Base-by-base conservation (phyloP, 1,140 invertebrate species). In the Drosophila trapezifrons region DNA sequence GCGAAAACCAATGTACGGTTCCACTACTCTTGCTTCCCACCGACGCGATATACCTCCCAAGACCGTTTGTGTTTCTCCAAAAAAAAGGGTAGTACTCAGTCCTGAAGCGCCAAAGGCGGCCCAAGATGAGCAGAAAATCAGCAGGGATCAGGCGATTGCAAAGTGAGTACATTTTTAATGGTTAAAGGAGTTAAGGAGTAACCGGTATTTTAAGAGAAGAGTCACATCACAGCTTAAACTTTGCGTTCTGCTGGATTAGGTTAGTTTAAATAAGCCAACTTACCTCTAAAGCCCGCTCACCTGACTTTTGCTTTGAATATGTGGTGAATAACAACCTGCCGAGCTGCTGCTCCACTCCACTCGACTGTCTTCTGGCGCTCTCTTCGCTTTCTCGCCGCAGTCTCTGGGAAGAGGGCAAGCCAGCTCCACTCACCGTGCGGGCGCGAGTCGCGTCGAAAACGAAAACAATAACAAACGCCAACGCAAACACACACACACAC, bases 401-500 rank as follows among this genome's bases (percentile, higher is more conserved):
- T 63, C 40, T 56, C 35, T 60, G 49, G 49, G 70, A 46, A 52
- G 20, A 52, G 17, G 43, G 32, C 42, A 18, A 55, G 27, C 18
- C 4, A 40, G 54, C 29, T 69, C 58, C 54, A 51, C 63, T 66
- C 43, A 5, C 17, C 17, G 25, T 15, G 43, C 43, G 63, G 37
- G 29, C 18, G 38, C 55, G 38, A 43, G 10, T 51, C 60, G 35
- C 45, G 45, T 9, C 27, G 65, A 67, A 67, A 65, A 63, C 51
- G 49, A 75, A 75, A 75, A 75, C 70, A 73, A 75, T 64, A 73
- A 74, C 72, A 73, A 75, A 75, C 72, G 72, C 72, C 57, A 75
- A 73, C 69, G 69, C 71, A 59, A 38, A 47, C 20, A 29, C 18
- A 32, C 37, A 47, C 37, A 54, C 15, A 37, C 7, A 32, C 18